These are phyloP conservation scores for Metalampra italica DNA, from an alignment of 2,888 invertebrate genomes.

Conservation along the genomic window DNA sequence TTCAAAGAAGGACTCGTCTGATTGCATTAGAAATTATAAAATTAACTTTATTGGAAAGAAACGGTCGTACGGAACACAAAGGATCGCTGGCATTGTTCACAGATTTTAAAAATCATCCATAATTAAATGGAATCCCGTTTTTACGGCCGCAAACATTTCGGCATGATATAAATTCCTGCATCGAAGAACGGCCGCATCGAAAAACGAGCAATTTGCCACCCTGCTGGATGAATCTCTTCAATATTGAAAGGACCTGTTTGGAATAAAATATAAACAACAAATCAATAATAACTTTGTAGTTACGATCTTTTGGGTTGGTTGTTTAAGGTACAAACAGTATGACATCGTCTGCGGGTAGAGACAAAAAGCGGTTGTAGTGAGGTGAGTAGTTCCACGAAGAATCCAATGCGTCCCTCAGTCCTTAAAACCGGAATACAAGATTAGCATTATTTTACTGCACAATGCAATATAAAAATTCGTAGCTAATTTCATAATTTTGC, in stretches of 20 bases:
- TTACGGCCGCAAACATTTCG: conserved; percentile 53
- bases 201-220: conserved; percentile 70
- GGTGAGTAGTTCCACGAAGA: conserved; percentile 62
- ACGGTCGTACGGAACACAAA: conserved; percentile 49
- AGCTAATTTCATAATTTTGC: too few species aligned
- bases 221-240: conserved; percentile 44
- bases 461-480: neutral
- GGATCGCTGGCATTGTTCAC: conserved; percentile 75
- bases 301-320: conserved; percentile 42
- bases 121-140: conserved; percentile 76
- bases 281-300: conserved; percentile 51
- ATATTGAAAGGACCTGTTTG: conserved; percentile 46
- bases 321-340: conserved; percentile 42
- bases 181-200: conserved; percentile 40
- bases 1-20: conserved; percentile 32
- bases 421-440: conserved; percentile 14
- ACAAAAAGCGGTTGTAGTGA: conserved; percentile 58
- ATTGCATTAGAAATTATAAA: conserved; percentile 73
- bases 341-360: conserved; percentile 34
- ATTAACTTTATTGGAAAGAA: conserved; percentile 67
- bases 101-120: conserved; percentile 77
- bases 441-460: neutral
- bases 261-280: conserved; percentile 37
- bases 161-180: conserved; percentile 69
- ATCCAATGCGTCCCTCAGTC: conserved; percentile 27